A percentile compares a stretch with the other conserved stretches of the same genome.
phyloP scores from a whole-genome alignment of 2,888 invertebrate species.

The Orchesellides sinensis region DNA sequence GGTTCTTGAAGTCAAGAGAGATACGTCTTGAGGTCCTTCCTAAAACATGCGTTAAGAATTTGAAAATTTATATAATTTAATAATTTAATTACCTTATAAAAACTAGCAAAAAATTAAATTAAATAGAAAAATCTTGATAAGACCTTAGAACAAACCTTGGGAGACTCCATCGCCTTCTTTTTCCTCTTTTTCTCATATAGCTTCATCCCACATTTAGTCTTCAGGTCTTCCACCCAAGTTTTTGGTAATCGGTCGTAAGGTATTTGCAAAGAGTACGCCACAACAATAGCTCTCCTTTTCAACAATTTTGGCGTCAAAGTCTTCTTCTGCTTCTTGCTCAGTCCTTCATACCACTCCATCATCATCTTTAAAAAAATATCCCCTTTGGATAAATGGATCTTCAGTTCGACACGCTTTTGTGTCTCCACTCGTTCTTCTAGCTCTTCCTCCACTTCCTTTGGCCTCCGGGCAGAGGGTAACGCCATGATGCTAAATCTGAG shows the following conservation, averaged over 20 bases:
- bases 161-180: too few relatives aligned
- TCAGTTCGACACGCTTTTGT: background rate
- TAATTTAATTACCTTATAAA: background rate
- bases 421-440: background rate
- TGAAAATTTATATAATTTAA: background rate
- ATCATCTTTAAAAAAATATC: slow-evolving; percentile 17
- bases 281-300: slow-evolving; percentile 27
- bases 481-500: slow-evolving; percentile 4
- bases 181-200: slow-evolving; percentile 9
- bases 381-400: background rate
- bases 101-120: too few relatives aligned
- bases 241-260: slow-evolving; percentile 23
- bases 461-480: slow-evolving; percentile 35
- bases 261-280: background rate
- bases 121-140: too few relatives aligned
- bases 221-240: slow-evolving; percentile 34
- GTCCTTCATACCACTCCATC: slow-evolving; percentile 18
- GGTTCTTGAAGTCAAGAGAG: background rate
- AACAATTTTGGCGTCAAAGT: slow-evolving; percentile 2
- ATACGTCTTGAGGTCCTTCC: background rate
- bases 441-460: slow-evolving; percentile 40
- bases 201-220: background rate
- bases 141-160: too few relatives aligned
- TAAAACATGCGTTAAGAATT: background rate
- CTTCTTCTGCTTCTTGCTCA: background rate